A percentile compares a stretch with the other conserved stretches of the same genome.
Evolutionary conservation across 2,113 vertebrate species (phyloP).

Genomic region (Poeciliopsis retropinna): DNA sequence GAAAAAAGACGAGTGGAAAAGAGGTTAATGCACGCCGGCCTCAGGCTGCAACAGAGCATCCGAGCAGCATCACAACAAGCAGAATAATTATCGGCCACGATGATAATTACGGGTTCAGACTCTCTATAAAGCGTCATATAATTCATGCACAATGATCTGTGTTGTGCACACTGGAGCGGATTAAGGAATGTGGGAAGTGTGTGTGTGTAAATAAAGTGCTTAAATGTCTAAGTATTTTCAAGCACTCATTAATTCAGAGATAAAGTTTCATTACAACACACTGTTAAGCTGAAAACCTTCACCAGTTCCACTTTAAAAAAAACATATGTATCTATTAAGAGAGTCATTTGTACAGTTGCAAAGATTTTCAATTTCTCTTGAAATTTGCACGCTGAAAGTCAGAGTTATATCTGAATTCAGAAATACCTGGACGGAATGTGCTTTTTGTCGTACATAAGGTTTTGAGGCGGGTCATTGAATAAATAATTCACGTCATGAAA

Average conservation of each 20-base stretch:
- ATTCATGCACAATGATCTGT: conserved; percentile 1
- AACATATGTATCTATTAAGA: too few relatives aligned
- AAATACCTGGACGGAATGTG: neutral
- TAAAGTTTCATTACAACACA: neutral
- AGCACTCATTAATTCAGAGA: neutral
- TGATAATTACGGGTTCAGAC: conserved; percentile 34
- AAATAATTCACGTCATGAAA: too few relatives aligned
- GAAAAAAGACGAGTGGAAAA: conserved; percentile 19
- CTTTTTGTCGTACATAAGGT: neutral
- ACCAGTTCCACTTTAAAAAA: too few relatives aligned
- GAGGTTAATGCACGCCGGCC: conserved; percentile 49
- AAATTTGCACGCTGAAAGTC: neutral
- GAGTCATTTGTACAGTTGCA: neutral
- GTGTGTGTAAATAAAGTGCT: neutral
- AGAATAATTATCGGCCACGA: conserved; percentile 18
- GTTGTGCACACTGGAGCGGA: neutral
- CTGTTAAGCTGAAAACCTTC: too few relatives aligned
- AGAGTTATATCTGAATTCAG: neutral
- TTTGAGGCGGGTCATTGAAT: neutral
- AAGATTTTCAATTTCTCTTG: too few relatives aligned
- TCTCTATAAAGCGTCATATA: neutral
- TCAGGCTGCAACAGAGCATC: conserved; percentile 15
- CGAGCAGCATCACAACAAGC: conserved; percentile 28
- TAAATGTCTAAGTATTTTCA: neutral
- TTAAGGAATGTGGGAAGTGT: neutral